Evolutionary conservation across 2,797 vertebrate genomes (phyloP).

Genomic region (Myotis findleyi): DNA sequence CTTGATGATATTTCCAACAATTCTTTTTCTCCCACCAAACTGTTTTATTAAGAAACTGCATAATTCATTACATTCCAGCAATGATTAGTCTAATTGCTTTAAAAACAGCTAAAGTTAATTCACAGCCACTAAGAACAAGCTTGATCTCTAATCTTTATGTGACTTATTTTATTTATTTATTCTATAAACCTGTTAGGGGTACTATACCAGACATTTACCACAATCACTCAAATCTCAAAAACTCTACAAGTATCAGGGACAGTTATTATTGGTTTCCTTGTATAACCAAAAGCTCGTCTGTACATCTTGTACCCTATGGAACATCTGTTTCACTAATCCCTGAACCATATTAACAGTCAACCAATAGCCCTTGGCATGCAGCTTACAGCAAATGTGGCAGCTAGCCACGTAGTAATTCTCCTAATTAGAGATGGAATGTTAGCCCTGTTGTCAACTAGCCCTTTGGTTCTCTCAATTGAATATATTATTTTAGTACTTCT

Average conservation of each 20-base stretch:
- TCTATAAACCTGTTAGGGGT: background rate
- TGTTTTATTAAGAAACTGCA: rapidly evolving
- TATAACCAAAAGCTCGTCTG: rapidly evolving
- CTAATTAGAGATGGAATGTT: constrained; percentile 19
- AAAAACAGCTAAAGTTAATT: rapidly evolving
- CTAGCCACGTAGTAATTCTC: background rate
- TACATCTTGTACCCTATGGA: rapidly evolving
- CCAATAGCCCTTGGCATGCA: rapidly evolving
- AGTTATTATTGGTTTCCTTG: background rate
- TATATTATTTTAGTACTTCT: rapidly evolving
- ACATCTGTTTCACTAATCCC: rapidly evolving
- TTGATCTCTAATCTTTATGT: background rate
- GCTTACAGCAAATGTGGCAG: background rate
- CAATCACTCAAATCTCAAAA: background rate
- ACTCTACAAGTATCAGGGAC: background rate
- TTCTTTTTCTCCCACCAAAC: rapidly evolving
- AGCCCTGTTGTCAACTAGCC: rapidly evolving
- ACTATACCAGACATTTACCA: background rate
- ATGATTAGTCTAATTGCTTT: rapidly evolving
- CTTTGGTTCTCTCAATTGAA: rapidly evolving
- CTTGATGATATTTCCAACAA: rapidly evolving
- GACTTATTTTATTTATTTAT: background rate
- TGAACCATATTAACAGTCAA: rapidly evolving
- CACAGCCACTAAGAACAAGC: rapidly evolving
- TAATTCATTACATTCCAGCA: rapidly evolving